Evolutionary conservation across 2,113 vertebrate genomes (phyloP).

Genomic region (Bettongia penicillata): DNA sequence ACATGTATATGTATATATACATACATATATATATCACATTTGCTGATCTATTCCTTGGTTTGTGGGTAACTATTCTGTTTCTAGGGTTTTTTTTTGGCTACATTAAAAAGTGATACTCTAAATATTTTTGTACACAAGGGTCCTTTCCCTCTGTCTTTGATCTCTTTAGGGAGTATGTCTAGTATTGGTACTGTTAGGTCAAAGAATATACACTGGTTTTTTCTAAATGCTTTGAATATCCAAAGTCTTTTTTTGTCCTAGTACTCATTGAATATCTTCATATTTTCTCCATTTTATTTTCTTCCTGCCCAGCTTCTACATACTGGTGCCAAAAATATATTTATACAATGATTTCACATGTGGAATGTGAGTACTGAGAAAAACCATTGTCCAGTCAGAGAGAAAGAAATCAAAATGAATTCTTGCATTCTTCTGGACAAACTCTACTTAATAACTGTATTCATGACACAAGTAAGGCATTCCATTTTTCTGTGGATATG

Average conservation of each 20-base stretch:
- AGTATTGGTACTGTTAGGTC: background rate
- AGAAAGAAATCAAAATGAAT: background rate
- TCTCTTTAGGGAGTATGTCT: background rate
- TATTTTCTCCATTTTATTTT: background rate
- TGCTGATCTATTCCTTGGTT: background rate
- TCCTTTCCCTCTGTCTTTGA: background rate
- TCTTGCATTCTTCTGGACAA: background rate
- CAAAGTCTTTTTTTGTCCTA: constrained; percentile 5
- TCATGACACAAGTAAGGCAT: constrained; percentile 5
- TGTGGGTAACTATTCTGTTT: background rate
- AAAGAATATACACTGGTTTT: background rate
- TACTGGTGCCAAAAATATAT: background rate
- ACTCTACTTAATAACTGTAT: background rate
- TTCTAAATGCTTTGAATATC: background rate
- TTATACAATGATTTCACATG: background rate
- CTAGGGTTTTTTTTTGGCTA: background rate
- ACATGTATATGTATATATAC: background rate
- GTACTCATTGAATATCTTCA: background rate
- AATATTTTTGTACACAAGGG: background rate
- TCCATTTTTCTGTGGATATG: background rate
- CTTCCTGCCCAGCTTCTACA: background rate
- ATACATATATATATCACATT: background rate
- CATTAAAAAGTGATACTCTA: background rate
- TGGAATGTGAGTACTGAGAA: background rate
- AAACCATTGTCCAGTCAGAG: background rate